phyloP scores from a whole-genome alignment of 30 jellyfish, hydroid and myxozoan genomes.

The Cassiopea andromeda region DNA sequence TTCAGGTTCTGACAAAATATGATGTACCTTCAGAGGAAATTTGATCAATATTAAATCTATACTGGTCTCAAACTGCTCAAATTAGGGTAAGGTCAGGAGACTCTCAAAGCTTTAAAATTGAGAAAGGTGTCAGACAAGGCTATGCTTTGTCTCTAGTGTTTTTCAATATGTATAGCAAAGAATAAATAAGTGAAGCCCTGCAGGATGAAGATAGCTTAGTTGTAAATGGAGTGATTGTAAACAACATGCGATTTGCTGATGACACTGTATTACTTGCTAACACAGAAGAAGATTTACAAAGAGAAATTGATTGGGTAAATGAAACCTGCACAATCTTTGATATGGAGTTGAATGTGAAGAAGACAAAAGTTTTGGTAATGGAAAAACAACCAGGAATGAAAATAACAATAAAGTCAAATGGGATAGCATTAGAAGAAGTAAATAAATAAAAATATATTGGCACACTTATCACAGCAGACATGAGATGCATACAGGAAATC shows the following conservation, averaged over 20 bases:
- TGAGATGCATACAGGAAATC: no score
- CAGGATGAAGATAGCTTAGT: neutral
- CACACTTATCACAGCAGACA: neutral
- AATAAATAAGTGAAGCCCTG: neutral
- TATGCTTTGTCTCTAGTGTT: neutral
- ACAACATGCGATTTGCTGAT: no score
- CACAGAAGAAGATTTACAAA: neutral
- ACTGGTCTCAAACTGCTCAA: no score
- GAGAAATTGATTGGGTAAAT: neutral
- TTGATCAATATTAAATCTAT: no score
- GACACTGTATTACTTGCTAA: neutral
- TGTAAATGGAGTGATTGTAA: neutral
- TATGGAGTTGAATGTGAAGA: neutral
- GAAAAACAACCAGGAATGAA: no score
- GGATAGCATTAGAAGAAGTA: no score
- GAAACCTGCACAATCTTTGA: neutral
- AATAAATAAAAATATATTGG: neutral
- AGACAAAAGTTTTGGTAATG: no score
- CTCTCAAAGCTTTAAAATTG: neutral
- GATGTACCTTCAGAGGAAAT: no score
- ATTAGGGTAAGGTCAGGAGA: no score
- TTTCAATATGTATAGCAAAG: neutral
- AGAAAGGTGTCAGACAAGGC: no score
- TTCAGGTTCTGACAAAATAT: no score
- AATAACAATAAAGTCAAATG: no score